Evolutionary conservation across 1,140 invertebrate genomes (phyloP).

Genomic region (Drosophila pseudoananassae): DNA sequence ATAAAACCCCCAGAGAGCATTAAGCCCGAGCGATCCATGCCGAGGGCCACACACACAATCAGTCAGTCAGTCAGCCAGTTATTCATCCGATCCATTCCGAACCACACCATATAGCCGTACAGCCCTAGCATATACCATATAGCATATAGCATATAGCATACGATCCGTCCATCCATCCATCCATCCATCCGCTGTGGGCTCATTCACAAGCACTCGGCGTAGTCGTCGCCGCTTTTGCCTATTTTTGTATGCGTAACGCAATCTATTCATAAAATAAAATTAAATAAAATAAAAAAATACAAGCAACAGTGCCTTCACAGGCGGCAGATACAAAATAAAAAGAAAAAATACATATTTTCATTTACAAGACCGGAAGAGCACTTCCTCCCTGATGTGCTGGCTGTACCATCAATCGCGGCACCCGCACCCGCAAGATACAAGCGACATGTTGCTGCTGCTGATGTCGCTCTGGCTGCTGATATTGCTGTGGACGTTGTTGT

Average conservation of each 20-base stretch:
- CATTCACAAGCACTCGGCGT: constrained; percentile 54
- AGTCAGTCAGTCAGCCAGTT: constrained; percentile 32
- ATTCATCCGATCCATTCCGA: constrained; percentile 47
- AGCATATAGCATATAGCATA: constrained; percentile 10
- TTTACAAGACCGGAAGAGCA: constrained; percentile 81
- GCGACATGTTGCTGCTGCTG: constrained; percentile 20
- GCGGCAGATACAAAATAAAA: constrained; percentile 19
- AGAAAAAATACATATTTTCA: constrained; percentile 77
- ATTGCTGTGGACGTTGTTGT: constrained; percentile 17
- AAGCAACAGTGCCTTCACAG: constrained; percentile 8
- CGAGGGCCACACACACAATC: constrained; percentile 48
- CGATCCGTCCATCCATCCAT: constrained; percentile 33
- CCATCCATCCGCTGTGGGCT: constrained; percentile 44
- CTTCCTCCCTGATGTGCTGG: constrained; percentile 65
- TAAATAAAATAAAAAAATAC: constrained; percentile 69
- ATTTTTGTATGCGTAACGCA: constrained; percentile 80
- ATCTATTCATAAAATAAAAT: constrained; percentile 82
- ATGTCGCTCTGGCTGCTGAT: constrained; percentile 14
- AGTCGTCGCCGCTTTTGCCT: constrained; percentile 42
- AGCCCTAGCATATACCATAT: constrained; percentile 17
- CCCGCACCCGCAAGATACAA: constrained; percentile 53
- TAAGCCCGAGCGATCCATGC: constrained; percentile 44
- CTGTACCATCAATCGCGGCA: constrained; percentile 59
- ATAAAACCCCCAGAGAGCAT: constrained; percentile 63
- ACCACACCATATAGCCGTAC: constrained; percentile 10